Evolutionary conservation across 2,113 vertebrate species (phyloP), one percentile per base, ranked within the genome.

Genomic region (Myotis davidii): DNA sequence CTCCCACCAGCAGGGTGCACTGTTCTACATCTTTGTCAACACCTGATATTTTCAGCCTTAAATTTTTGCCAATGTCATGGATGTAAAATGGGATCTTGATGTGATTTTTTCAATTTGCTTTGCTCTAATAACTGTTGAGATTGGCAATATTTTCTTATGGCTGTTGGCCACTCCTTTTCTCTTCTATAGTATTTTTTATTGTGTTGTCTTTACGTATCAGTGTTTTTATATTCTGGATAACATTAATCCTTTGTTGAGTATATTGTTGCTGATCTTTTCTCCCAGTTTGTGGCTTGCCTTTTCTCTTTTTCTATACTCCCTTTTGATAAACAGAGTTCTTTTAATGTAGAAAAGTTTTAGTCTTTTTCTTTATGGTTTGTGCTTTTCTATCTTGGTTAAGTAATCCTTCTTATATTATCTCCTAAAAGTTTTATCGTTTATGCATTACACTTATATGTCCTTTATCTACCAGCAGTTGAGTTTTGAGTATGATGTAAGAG

Each of bases 31-130:
- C 48, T 50, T 96, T 97, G 48, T 25, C 54, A 29, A 23, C 14
- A 73, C 20, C 34, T 83, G 23, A 3, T 92, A 32, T 39, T 92
- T 78, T 72, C 42, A 72, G 73, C 74, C 37, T 94, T 69, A 79
- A 87, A 59, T 61, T 72, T 73, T 92, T 90, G 42, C 70, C 39
- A 67, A 9, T 56, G 9, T 96, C 27, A 11, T 85, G 61, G 21
- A 16, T 86, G 9, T 65, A 88, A 90, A 95, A 67, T 88, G 9
- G 6, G 18, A 56, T 72, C 29, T 94, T 59, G n/a, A 29, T 92
- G 48, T 92, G 61, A 48, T 94, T 95, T 88, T 64, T 65, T 65
- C 79, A 81, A 37, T 69, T 76, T 69, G 6, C 32, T 95, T 94
- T 91, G 73, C 50, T 76, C 18, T 32, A 37, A 48, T 70, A 65